phyloP scores from a whole-genome alignment of 1,140 invertebrate species.

The Zophobas atratus region DNA sequence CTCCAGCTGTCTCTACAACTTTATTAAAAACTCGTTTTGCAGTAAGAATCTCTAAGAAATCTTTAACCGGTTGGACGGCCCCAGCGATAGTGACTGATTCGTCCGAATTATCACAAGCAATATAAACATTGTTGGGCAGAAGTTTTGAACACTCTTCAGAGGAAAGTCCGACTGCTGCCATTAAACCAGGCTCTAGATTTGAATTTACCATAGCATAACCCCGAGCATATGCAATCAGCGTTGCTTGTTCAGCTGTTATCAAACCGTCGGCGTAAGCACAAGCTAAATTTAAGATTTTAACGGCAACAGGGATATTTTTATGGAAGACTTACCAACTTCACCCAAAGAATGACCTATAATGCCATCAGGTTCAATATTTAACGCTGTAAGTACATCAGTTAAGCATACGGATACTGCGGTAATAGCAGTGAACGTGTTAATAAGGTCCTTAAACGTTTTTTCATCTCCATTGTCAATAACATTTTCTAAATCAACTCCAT shows the following conservation, averaged over 20 bases:
- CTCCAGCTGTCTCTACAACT: slow-evolving; percentile 83
- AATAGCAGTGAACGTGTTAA: slow-evolving; percentile 92
- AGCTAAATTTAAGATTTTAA: slow-evolving; percentile 71
- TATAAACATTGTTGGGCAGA: slow-evolving; percentile 79
- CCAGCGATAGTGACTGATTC: slow-evolving; percentile 91
- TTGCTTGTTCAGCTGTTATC: slow-evolving; percentile 86
- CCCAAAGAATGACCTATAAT: slow-evolving; percentile 96
- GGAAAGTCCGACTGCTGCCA: slow-evolving; percentile 83
- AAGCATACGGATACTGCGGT: slow-evolving; percentile 94
- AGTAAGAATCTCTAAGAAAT: slow-evolving; percentile 79
- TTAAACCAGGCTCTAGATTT: slow-evolving; percentile 82
- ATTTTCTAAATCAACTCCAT: slow-evolving; percentile 84
- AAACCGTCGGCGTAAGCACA: slow-evolving; percentile 91
- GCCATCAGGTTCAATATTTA: slow-evolving; percentile 89
- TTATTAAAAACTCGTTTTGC: slow-evolving; percentile 85
- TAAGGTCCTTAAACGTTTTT: slow-evolving; percentile 82
- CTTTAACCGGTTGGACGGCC: slow-evolving; percentile 76
- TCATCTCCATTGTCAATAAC: slow-evolving; percentile 83
- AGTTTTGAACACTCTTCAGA: slow-evolving; percentile 69
- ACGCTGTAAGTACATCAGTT: slow-evolving; percentile 82
- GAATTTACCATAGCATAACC: slow-evolving; percentile 86
- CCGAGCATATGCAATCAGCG: slow-evolving; percentile 86
- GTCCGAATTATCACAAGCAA: slow-evolving; percentile 88
- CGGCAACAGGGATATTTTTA: no score
- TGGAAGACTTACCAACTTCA: slow-evolving; percentile 71